Conservation (phyloP, 2,888 invertebrate genomes). For the Siphonodentalium dalli region DNA sequence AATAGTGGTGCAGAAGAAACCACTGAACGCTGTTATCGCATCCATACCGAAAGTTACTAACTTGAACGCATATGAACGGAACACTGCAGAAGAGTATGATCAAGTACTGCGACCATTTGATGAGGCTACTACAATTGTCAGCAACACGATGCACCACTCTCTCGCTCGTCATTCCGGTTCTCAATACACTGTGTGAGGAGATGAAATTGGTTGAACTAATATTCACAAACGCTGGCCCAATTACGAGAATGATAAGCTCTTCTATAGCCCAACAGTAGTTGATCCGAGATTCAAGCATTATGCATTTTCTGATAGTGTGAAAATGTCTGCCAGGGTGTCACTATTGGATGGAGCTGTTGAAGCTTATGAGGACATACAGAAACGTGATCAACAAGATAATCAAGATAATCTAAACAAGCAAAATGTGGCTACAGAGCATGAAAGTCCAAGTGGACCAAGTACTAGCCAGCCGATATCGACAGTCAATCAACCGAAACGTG, state of each 20-base stretch:
- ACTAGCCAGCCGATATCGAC: no score
- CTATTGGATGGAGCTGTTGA: no score
- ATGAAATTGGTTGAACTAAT: background rate
- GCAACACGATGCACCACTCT: background rate
- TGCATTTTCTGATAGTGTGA: background rate
- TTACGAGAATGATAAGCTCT: background rate
- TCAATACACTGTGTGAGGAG: background rate
- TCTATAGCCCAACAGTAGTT: background rate
- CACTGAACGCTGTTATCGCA: background rate
- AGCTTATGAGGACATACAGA: no score
- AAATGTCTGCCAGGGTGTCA: no score
- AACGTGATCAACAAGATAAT: no score
- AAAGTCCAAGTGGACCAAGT: no score
- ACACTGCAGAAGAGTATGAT: background rate
- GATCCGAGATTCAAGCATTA: background rate
- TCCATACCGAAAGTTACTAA: background rate
- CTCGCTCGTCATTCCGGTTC: background rate
- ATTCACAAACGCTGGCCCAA: background rate
- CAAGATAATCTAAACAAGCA: no score
- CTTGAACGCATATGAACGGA: background rate
- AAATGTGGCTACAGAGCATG: no score
- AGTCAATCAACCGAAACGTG: no score
- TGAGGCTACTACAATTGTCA: background rate
- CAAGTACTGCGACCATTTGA: background rate
- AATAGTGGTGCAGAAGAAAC: background rate